Evolutionary conservation across 2,113 vertebrate species (phyloP).

Genomic region (Chrysemys picta): DNA sequence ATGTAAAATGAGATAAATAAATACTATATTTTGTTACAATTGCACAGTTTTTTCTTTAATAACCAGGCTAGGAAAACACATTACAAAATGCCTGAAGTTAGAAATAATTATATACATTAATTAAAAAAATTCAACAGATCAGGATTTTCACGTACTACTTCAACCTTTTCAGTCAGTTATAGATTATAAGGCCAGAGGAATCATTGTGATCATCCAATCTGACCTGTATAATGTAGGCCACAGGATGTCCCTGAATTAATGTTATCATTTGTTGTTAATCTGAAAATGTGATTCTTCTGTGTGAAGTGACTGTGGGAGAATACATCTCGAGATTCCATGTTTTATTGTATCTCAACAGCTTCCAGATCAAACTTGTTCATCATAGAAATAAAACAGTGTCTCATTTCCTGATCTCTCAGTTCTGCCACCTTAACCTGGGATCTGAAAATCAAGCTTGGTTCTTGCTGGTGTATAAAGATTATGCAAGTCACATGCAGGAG

Average conservation of each 20-base stretch:
- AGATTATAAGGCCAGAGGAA: too few species aligned
- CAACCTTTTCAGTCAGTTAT: neutral
- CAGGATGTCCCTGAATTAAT: too few species aligned
- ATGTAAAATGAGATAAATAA: neutral
- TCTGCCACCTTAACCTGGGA: neutral
- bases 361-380: neutral
- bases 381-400: neutral
- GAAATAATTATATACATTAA: neutral
- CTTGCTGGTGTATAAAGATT: neutral
- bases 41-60: neutral
- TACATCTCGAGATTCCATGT: neutral
- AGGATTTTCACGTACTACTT: neutral
- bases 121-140: neutral
- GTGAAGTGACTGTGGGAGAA: neutral
- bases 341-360: neutral
- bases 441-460: neutral
- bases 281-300: neutral
- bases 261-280: too few species aligned
- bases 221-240: too few species aligned
- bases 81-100: neutral
- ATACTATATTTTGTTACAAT: too few species aligned
- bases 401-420: neutral
- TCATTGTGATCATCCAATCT: too few species aligned
- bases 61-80: neutral
- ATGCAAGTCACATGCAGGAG: neutral